Percentiles rank a stretch among this genome's conserved stretches.
Evolutionary conservation across 2,797 vertebrate species (phyloP).

Genomic region (Pyrocephalus nanus): DNA sequence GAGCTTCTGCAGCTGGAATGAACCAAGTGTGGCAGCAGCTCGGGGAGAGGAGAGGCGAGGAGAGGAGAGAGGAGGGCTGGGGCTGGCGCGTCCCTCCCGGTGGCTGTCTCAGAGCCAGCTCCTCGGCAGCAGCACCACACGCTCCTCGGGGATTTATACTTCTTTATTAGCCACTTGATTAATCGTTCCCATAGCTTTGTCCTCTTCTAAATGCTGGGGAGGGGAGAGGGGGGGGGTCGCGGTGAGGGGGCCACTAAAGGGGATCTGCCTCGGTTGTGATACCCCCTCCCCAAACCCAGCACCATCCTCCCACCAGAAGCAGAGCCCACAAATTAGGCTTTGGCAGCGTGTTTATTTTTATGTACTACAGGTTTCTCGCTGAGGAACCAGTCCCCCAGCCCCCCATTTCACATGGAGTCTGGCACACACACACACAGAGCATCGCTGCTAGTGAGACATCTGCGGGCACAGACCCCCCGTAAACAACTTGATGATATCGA

Average conservation of each 20-base stretch:
- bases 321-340: neutral
- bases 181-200: conserved; percentile 65
- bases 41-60: conserved; percentile 79
- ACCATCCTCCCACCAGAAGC: conserved; percentile 9
- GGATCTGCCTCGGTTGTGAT: neutral
- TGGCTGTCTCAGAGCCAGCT: conserved; percentile 76
- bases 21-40: conserved; percentile 91
- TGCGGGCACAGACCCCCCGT: neutral
- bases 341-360: conserved; percentile 14
- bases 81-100: conserved; percentile 58
- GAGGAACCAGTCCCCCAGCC: neutral
- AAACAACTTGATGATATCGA: conserved; percentile 34
- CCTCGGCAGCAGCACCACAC: conserved; percentile 70
- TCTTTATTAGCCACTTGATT: conserved; percentile 74
- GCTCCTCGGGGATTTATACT: conserved; percentile 57
- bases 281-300: neutral
- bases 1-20: conserved; percentile 97
- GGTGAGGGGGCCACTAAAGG: neutral
- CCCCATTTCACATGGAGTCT: neutral
- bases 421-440: neutral
- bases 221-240: neutral
- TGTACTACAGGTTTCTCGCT: neutral
- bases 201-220: neutral
- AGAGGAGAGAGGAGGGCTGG: conserved; percentile 27
- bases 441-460: neutral